Base-by-base conservation (phyloP, 2,888 invertebrate genomes). In the Branchipolynoe longqiensis region DNA sequence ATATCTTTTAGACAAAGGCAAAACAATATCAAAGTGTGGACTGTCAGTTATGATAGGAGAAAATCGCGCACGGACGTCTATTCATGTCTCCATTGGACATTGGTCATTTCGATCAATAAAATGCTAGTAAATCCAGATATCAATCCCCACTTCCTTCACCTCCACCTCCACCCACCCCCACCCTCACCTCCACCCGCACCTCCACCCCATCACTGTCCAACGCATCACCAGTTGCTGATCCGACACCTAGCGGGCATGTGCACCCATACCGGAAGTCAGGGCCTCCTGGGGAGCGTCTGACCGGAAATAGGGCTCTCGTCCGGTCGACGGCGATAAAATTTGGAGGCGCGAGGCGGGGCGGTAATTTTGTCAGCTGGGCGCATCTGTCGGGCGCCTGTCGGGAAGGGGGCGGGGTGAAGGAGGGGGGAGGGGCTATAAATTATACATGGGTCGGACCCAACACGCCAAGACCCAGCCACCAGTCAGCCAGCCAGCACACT, bases 231-330 rank as follows among this genome's bases (percentile, higher is more conserved):
- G 41, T 54, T 33, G 78, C 31, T 28, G 48, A 48, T 78, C 48
- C 54, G 78, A 78, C 78, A 8, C 78, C 78, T 78, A 12, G 25
- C 41, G 22, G 48, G 54, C 78, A 78, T 78, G 78, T 48, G 78
- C 78, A 78, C 48, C 31, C 41, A 6, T 12, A 48, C 78, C 41
- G 78, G 78, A 78, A 78, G 78, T 78, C 31, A 41, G 31, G 1
- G 78, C 48, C 33, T 22, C 22, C 62, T 14, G 73, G 41, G 25
- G n/a, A n/a, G n/a, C n/a, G n/a, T 62, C 62, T 8, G 25, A 28
- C 78, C 78, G 78, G 78, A 78, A 78, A 78, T 78, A 28, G 78
- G 48, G 41, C 78, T 41, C 48, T 48, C 48, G 48, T 41, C 54
- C 48, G 78, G 1, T 12, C 48, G 18, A 6, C 48, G 41, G 78